phyloP scores from a whole-genome alignment of 2,888 invertebrate species.

The Furcula furcula region DNA sequence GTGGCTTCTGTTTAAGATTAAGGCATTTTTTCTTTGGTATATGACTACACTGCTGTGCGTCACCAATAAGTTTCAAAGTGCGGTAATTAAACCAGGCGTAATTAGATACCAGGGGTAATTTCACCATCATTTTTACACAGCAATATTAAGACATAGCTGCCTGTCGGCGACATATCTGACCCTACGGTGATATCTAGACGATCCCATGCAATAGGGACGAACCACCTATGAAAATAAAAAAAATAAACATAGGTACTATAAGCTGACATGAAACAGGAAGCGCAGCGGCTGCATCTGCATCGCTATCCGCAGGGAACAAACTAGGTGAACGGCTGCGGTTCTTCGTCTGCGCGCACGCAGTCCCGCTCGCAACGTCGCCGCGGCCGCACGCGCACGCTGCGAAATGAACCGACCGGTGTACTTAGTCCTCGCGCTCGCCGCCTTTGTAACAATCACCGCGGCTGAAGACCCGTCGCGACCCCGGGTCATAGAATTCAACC shows the following conservation, averaged over 20 bases:
- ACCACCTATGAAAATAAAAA: no score
- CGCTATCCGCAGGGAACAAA: slow-evolving; percentile 50
- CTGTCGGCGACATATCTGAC: no score
- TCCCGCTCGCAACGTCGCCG: slow-evolving; percentile 72
- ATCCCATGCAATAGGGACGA: no score
- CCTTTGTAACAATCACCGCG: slow-evolving; percentile 44
- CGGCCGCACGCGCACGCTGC: slow-evolving; percentile 73
- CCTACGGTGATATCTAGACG: no score
- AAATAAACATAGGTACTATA: slow-evolving; percentile 11
- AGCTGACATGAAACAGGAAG: slow-evolving; percentile 35
- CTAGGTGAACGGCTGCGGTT: slow-evolving; percentile 58
- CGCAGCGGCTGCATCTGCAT: slow-evolving; percentile 46
- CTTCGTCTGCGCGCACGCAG: slow-evolving; percentile 63
- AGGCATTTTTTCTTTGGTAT: no score
- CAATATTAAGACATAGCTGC: no score
- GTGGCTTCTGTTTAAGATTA: no score
- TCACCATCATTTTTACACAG: no score
- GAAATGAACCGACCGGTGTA: slow-evolving; percentile 63
- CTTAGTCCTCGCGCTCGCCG: slow-evolving; percentile 67
- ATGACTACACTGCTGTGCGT: no score
- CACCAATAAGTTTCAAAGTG: no score
- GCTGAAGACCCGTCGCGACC: slow-evolving; percentile 63
- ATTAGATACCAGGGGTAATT: no score
- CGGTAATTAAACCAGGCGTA: no score
- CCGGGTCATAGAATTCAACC: slow-evolving; percentile 72